Evolutionary conservation across 1,140 invertebrate species (phyloP), one percentile per base, ranked within the genome.

Genomic region (Heliothis subflexa): DNA sequence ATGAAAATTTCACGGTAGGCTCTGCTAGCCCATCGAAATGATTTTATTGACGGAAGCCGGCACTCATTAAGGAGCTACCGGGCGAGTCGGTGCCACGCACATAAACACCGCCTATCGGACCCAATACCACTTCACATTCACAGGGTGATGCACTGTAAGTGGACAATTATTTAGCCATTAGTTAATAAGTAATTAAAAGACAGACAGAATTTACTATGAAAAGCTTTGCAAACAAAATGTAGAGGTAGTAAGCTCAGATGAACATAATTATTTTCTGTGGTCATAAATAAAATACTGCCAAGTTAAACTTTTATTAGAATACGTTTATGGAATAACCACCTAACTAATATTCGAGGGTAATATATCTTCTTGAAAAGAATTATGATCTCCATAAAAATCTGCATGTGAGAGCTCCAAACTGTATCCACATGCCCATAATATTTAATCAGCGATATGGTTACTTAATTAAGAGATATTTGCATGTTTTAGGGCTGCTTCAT

Each of bases 11-110:
- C 80, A 82, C 80, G 80, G 76, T 81, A 76, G 61, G 73, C 18
- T 25, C 55, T 59, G 12, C 66, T 71, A 47, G 66, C 66, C 64
- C 49, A 79, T 81, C 77, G 78, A 66, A 83, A 70, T 80, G 64
- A 79, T 82, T 82, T 82, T 86, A 87, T 86, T 86, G 86, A 86
- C 85, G 86, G 85, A 85, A 88, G 83, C 85, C 83, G 84, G 82
- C 83, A 78, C 85, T 86, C 86, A 85, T 88, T 88, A 88, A 85
- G 81, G 80, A 80, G 83, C 86, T 85, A 86, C 85, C 83, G 83
- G 81, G 76, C 79, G 81, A 75, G 83, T 62, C 76, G 61, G 61
- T 45, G 57, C 77, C 78, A 62, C 81, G 83, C 83, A 85, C 85
- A 86, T 86, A 86, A 84, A 81, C 85, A 83, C 80, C 83, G 83